phyloP scores from a whole-genome alignment of 2,888 invertebrate genomes.

The Keiferia lycopersicella region DNA sequence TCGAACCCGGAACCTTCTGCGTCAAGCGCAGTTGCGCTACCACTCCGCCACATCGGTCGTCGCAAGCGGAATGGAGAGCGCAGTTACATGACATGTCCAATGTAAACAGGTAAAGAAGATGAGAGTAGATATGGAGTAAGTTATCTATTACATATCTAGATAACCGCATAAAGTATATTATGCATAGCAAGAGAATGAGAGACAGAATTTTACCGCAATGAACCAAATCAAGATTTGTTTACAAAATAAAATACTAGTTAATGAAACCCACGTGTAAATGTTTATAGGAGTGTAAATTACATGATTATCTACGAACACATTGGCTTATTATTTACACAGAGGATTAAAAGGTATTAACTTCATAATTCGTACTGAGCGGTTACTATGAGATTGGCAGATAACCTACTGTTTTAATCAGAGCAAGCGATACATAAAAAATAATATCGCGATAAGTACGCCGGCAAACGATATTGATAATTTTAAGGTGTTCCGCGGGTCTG shows the following conservation, averaged over 20 bases:
- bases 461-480: neutral
- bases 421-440: neutral
- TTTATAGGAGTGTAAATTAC: neutral
- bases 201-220: too few relatives aligned
- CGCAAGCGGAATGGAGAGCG: too few relatives aligned
- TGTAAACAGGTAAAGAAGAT: too few relatives aligned
- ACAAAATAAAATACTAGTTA: neutral
- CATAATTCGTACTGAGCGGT: neutral
- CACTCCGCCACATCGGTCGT: too few relatives aligned
- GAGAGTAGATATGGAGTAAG: too few relatives aligned
- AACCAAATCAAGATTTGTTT: neutral
- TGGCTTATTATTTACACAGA: neutral
- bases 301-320: slow-evolving; percentile 5
- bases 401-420: slow-evolving; percentile 5
- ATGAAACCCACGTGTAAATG: neutral
- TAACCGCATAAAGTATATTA: too few relatives aligned
- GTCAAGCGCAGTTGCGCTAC: too few relatives aligned
- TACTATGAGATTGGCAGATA: neutral
- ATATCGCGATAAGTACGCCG: neutral
- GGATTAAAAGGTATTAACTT: slow-evolving; percentile 9
- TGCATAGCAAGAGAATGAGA: too few relatives aligned
- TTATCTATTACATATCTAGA: too few relatives aligned
- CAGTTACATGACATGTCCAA: too few relatives aligned
- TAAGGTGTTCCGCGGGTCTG: too few relatives aligned
- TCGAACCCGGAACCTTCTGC: too few relatives aligned